phyloP scores from a whole-genome alignment of 2,888 invertebrate genomes.

The Gisinianus flammeolus region DNA sequence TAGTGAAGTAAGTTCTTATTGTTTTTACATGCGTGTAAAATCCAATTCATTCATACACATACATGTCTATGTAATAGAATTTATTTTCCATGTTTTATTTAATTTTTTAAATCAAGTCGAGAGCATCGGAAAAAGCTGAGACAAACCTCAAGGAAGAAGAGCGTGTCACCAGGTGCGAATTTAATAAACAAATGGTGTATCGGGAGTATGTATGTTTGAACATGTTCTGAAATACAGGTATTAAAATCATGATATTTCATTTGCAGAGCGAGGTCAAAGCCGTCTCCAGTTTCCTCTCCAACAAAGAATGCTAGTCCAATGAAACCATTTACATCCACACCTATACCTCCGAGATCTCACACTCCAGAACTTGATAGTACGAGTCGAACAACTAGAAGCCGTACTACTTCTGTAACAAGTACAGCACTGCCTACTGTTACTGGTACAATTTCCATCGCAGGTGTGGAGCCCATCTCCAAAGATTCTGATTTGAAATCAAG shows the following conservation, averaged over 20 bases:
- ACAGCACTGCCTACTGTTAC: neutral
- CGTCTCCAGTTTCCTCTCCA: conserved; percentile 24
- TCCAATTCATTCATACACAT: no score
- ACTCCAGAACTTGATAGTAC: conserved; percentile 2
- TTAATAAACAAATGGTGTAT: neutral
- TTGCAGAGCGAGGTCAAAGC: conserved; percentile 28
- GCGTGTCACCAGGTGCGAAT: neutral
- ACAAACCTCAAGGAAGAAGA: no score
- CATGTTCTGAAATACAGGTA: no score
- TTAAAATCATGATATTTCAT: no score
- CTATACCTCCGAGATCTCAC: neutral
- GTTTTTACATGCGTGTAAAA: no score
- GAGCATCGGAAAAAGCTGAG: neutral
- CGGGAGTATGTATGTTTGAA: no score
- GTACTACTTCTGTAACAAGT: neutral
- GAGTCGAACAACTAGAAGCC: conserved; percentile 26
- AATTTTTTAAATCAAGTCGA: neutral
- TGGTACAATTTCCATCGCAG: neutral
- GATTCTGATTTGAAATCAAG: neutral
- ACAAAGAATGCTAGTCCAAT: neutral
- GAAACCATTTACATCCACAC: neutral
- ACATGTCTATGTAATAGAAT: no score
- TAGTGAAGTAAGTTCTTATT: conserved; percentile 35
- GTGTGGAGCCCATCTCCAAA: neutral
- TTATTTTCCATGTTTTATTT: neutral